Evolutionary conservation across 2,797 vertebrate species (phyloP).

Genomic region (Selene dorsalis): DNA sequence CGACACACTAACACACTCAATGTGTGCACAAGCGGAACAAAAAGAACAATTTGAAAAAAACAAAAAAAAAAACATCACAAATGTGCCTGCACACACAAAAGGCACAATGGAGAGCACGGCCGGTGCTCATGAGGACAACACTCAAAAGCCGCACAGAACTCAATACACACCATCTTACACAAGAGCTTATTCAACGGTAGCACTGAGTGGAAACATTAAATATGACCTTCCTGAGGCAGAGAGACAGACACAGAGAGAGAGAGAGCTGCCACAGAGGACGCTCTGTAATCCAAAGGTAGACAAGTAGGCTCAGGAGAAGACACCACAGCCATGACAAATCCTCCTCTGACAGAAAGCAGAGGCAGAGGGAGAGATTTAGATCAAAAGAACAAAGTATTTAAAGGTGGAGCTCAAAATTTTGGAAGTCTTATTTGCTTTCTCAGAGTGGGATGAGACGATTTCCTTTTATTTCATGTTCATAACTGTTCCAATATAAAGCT

Average conservation of each 20-base stretch:
- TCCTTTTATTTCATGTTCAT: not conserved
- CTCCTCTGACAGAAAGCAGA: conserved; percentile 1
- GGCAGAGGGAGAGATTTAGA: conserved; percentile 8
- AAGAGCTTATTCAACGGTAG: conserved; percentile 52
- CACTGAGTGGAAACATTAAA: conserved; percentile 36
- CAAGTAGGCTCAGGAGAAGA: conserved; percentile 1
- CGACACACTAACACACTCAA: too few species aligned
- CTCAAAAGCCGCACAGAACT: conserved; percentile 32
- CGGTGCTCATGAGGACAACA: conserved; percentile 16
- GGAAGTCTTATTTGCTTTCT: not conserved
- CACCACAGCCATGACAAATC: conserved; percentile 13
- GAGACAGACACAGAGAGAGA: not conserved
- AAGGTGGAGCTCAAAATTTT: not conserved
- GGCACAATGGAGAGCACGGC: conserved; percentile 4
- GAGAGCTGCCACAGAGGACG: not conserved
- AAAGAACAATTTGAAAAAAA: not conserved
- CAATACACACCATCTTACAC: conserved; percentile 31
- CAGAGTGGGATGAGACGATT: not conserved
- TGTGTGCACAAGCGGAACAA: conserved; percentile 12
- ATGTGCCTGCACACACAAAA: not conserved
- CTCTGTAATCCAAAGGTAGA: conserved; percentile 31
- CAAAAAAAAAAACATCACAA: not conserved
- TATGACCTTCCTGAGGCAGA: conserved; percentile 18
- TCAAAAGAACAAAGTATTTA: not conserved
- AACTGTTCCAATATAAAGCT: not conserved